Conservation (phyloP, 2,797 vertebrate genomes). For the Spinibarbus caldwelli region DNA sequence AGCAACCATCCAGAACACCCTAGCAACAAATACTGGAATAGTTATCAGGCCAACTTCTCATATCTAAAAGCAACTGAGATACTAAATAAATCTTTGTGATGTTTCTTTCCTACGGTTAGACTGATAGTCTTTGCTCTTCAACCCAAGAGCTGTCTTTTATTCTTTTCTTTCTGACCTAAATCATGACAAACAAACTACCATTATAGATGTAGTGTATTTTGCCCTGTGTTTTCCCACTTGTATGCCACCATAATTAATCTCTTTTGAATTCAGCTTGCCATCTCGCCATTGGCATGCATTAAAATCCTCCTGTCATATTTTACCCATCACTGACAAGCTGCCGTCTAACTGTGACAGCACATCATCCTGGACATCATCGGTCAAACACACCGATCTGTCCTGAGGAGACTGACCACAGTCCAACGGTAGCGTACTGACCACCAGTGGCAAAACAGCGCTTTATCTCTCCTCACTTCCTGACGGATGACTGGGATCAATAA, state of each 20-base stretch:
- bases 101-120: neutral
- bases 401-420: constrained; percentile 7
- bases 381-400: constrained; percentile 8
- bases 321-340: constrained; percentile 29
- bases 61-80: neutral
- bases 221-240: neutral
- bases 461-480: neutral
- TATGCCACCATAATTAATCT: neutral
- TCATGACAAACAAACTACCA: neutral
- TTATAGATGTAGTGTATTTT: neutral
- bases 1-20: neutral
- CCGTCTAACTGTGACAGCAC: constrained; percentile 27
- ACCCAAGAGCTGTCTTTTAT: neutral
- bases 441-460: neutral
- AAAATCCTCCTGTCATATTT: neutral
- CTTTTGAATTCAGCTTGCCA: neutral
- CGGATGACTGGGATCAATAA: neutral
- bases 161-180: neutral
- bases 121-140: neutral
- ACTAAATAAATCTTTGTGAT: neutral
- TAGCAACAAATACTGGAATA: neutral
- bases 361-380: constrained; percentile 21
- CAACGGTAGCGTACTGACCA: neutral
- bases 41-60: neutral
- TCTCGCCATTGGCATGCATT: constrained; percentile 23